Base-by-base conservation (phyloP, 1,140 invertebrate species). In the Maniola jurtina region DNA sequence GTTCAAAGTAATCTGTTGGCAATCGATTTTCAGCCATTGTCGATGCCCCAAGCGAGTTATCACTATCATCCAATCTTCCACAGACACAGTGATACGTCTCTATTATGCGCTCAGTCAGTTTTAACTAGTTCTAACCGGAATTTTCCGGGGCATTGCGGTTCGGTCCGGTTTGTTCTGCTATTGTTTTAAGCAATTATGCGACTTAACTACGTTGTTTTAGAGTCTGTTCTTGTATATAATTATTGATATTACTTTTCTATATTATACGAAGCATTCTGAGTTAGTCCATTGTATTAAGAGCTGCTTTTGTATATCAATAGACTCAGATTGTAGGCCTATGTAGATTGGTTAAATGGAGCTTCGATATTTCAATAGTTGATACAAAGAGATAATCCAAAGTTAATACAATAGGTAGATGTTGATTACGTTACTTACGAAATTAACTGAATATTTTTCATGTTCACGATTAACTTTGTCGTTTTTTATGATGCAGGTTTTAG, bases 61-160 rank as follows among this genome's bases (percentile, higher is more conserved):
- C 14, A 34, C 47, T 52, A 61, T 61, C 34, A 3, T n/a, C 34
- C 45, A 33, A 52, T 61, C 33, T 35, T 54, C 1, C 42, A 35
- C 47, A 14, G 8, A 35, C 60, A 48, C 5, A 57, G 42, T 54
- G 40, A 57, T 15, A 56, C 38, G 16, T 64, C 16, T 64, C 54
- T 56, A 54, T 64, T 64, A 64, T 36, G 14, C 54, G 54, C 62
- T 57, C 62, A 56, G 54, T 64, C 38, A 50, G 35, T 48, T 64
- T 57, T 45, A 64, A 64, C 62, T 57, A 42, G 62, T 57, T 33
- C 36, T 47, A 57, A 64, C 62, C 40, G 62, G 62, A 64, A 64
- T 64, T 64, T 64, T 64, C 62, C 62, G 50, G 16, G 40, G 8
- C 16, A 38, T n/a, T 63, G 15, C 10, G 38, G 40, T 45, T 45